Evolutionary conservation across 2,797 vertebrate species (phyloP).

Genomic region (Lepilemur septentrionalis): DNA sequence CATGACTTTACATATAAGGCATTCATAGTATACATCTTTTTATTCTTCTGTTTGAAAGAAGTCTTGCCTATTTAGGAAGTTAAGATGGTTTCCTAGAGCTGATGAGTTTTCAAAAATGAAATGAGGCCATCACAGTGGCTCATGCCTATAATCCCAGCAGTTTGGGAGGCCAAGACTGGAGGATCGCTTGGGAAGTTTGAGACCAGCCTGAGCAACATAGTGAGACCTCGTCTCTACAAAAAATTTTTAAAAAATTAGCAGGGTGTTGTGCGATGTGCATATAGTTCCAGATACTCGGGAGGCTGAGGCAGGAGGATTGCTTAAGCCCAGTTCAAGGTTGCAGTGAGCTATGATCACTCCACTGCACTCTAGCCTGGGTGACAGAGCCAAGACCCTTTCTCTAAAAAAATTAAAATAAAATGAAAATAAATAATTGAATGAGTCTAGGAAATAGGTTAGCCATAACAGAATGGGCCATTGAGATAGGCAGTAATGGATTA

Average conservation of each 20-base stretch:
- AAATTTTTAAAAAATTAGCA: neutral
- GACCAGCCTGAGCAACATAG: neutral
- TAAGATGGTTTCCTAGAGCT: slow-evolving; percentile 27
- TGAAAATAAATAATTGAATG: neutral
- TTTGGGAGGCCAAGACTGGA: neutral
- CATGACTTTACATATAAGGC: neutral
- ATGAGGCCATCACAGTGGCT: neutral
- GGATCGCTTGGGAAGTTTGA: neutral
- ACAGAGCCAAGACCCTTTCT: neutral
- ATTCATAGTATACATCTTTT: neutral
- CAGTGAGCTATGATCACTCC: neutral
- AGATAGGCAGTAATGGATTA: neutral
- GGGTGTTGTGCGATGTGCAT: neutral
- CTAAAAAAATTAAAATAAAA: neutral
- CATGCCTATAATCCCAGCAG: neutral
- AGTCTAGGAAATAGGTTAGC: slow-evolving; percentile 25
- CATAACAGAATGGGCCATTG: neutral
- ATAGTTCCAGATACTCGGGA: neutral
- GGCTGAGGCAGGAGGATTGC: neutral
- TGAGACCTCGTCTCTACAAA: neutral
- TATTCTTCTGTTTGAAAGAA: neutral
- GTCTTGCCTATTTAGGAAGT: neutral
- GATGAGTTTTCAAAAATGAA: neutral
- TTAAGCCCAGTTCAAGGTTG: neutral
- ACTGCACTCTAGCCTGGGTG: neutral